These are phyloP conservation scores for Diachasma alloeum DNA, from an alignment of 1,140 invertebrate species.

Conservation along the genomic window DNA sequence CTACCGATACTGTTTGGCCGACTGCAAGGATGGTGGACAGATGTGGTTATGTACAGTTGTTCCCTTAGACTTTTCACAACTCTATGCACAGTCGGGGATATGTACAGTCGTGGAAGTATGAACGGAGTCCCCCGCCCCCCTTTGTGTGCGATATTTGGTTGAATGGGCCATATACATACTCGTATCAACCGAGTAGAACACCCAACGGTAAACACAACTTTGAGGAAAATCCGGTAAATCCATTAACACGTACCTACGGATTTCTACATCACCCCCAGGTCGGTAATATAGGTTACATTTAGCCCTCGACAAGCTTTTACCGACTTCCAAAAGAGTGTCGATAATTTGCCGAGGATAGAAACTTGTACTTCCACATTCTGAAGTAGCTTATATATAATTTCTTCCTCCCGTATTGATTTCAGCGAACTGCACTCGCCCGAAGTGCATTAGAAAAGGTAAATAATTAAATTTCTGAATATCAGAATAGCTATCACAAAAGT, in stretches of 20 bases:
- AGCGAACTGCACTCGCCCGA: background rate
- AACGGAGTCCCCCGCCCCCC: too few relatives aligned
- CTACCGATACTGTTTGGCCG: too few relatives aligned
- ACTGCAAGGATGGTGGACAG: too few relatives aligned
- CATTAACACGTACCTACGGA: background rate
- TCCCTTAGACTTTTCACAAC: too few relatives aligned
- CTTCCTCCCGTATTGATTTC: background rate
- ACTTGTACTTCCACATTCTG: background rate
- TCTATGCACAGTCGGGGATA: too few relatives aligned
- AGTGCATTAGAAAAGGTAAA: background rate
- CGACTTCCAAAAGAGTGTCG: background rate
- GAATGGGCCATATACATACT: too few relatives aligned
- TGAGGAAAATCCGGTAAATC: too few relatives aligned
- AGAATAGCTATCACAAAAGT: background rate
- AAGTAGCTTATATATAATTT: background rate
- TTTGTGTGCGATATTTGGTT: too few relatives aligned
- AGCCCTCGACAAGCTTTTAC: background rate
- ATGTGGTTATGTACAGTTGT: too few relatives aligned
- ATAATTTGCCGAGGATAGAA: background rate
- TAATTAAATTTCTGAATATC: background rate
- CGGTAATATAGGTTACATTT: background rate
- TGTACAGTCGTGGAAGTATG: too few relatives aligned
- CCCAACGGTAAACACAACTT: too few relatives aligned
- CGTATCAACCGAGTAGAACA: too few relatives aligned
- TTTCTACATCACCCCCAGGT: background rate